Conservation (phyloP, 2,797 vertebrate genomes). For the Trachurus trachurus region DNA sequence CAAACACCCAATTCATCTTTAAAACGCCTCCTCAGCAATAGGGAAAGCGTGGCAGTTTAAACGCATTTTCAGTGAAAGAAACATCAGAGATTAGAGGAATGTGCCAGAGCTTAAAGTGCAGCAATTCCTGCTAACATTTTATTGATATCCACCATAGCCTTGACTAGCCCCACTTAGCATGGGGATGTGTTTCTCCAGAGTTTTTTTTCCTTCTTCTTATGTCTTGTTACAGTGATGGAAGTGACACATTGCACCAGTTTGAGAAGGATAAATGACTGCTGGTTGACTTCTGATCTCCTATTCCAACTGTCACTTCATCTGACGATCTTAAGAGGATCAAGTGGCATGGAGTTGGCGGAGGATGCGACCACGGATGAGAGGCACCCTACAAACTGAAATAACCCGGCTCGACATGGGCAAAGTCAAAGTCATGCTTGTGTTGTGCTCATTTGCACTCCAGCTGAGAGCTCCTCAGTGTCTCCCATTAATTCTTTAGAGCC, state of each 20-base stretch:
- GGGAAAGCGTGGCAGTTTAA: constrained; percentile 60
- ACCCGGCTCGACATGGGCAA: constrained; percentile 1
- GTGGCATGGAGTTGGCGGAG: constrained; percentile 39
- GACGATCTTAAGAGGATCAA: constrained; percentile 61
- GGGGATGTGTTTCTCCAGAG: not conserved
- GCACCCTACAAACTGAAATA: constrained; percentile 44
- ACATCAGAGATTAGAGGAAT: constrained; percentile 56
- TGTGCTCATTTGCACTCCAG: constrained; percentile 31
- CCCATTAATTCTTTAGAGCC: constrained; percentile 14
- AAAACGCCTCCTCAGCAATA: constrained; percentile 52
- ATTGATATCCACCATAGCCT: constrained; percentile 51
- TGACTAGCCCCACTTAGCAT: constrained; percentile 26
- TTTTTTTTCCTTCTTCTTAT: constrained; percentile 8
- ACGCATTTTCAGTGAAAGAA: constrained; percentile 56
- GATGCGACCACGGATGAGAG: constrained; percentile 49
- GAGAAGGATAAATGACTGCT: constrained; percentile 58
- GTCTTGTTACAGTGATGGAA: constrained; percentile 46
- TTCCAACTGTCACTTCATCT: constrained; percentile 63
- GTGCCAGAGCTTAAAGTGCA: constrained; percentile 55
- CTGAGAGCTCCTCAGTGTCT: constrained; percentile 23
- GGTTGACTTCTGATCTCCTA: constrained; percentile 63
- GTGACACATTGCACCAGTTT: constrained; percentile 43
- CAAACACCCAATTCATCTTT: constrained; percentile 61
- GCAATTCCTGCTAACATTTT: constrained; percentile 54
- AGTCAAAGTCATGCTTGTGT: constrained; percentile 20